A percentile compares a stretch with the other conserved stretches of the same genome.
phyloP scores from a whole-genome alignment of 2,797 vertebrate species.

The Cheirogaleus major region DNA sequence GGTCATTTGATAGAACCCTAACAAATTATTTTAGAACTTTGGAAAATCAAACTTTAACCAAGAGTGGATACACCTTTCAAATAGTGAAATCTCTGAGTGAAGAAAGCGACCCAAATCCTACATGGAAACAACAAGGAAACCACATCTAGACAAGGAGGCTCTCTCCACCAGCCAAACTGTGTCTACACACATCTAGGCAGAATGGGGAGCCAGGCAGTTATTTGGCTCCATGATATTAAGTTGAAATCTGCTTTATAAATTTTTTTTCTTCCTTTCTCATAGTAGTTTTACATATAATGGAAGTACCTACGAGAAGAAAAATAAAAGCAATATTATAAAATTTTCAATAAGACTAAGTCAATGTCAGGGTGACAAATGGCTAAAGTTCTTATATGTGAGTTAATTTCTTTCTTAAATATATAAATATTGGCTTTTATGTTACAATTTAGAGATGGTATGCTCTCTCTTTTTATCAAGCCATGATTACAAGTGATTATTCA shows the following conservation, averaged over 20 bases:
- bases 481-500: neutral
- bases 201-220: too few relatives aligned
- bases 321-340: neutral
- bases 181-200: neutral
- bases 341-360: neutral
- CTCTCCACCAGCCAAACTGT: neutral
- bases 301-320: neutral
- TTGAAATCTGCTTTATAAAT: neutral
- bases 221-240: fast-evolving
- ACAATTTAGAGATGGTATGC: neutral
- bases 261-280: neutral
- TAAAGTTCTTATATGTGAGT: neutral
- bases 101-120: neutral
- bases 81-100: neutral
- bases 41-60: neutral
- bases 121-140: neutral
- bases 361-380: neutral
- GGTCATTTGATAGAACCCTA: neutral
- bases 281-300: neutral
- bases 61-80: neutral
- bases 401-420: neutral
- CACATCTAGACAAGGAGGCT: neutral
- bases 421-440: neutral
- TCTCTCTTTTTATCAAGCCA: neutral
- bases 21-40: neutral